These are phyloP conservation scores for Parazoanthus darwini DNA, from an alignment of 92 coral and sea anemone species.

Conservation along the genomic window DNA sequence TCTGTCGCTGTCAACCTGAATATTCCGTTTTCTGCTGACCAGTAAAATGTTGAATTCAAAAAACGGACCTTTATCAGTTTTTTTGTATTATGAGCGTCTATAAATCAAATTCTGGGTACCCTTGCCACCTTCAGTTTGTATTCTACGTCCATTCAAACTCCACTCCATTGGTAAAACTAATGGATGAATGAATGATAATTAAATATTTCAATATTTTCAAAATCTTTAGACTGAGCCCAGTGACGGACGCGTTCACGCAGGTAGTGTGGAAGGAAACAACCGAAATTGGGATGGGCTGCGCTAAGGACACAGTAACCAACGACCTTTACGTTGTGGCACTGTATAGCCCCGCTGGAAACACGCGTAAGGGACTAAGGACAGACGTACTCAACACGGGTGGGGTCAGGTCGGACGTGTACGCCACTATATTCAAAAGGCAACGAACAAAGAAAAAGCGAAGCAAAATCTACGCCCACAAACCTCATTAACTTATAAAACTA, in stretches of 20 bases:
- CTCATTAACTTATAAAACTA: not conserved
- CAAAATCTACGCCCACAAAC: not conserved
- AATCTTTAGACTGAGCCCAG: constrained; percentile 58
- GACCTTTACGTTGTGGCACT: constrained; percentile 95
- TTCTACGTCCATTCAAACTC: too few relatives aligned
- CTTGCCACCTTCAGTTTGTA: too few relatives aligned
- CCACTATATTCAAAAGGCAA: constrained; percentile 84
- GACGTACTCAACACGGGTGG: constrained; percentile 77
- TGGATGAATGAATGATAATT: too few relatives aligned
- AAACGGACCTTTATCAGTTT: too few relatives aligned
- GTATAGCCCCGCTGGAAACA: constrained; percentile 87
- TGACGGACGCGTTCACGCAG: constrained; percentile 91
- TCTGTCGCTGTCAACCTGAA: too few relatives aligned
- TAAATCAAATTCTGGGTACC: too few relatives aligned
- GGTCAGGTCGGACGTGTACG: constrained; percentile 73
- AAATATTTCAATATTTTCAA: not conserved
- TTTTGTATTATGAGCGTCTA: too few relatives aligned
- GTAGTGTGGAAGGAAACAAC: constrained; percentile 78
- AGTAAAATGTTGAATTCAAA: too few relatives aligned
- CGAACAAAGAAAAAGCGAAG: constrained; percentile 20
- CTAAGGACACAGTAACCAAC: constrained; percentile 87
- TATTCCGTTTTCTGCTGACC: too few relatives aligned
- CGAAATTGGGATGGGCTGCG: constrained; percentile 97
- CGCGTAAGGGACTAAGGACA: constrained; percentile 59
- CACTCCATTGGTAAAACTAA: too few relatives aligned